Percentiles rank a stretch among this genome's conserved stretches.
Evolutionary conservation across 2,888 invertebrate genomes (phyloP).

Genomic region (Apomyelois bistriatella): DNA sequence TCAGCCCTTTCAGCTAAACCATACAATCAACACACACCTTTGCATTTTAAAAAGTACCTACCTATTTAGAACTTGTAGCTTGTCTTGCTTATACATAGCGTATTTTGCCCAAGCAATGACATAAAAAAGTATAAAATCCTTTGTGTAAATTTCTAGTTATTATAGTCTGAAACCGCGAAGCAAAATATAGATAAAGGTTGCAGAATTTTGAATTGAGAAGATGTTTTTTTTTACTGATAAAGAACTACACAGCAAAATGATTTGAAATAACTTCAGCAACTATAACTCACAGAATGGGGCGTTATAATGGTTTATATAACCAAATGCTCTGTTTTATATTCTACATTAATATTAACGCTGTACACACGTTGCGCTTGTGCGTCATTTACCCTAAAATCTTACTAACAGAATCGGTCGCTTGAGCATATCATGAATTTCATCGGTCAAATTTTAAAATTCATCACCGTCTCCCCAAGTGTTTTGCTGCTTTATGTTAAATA

Average conservation of each 20-base stretch:
- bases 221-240: neutral
- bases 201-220: too few species aligned
- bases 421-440: slow-evolving; percentile 50
- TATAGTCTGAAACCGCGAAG: too few species aligned
- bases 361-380: slow-evolving; percentile 46
- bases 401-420: slow-evolving; percentile 48
- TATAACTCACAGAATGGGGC: slow-evolving; percentile 10
- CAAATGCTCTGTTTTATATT: slow-evolving; percentile 59
- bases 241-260: slow-evolving; percentile 7
- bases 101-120: too few species aligned
- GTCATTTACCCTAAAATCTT: slow-evolving; percentile 55
- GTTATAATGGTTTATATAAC: slow-evolving; percentile 36
- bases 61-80: too few species aligned
- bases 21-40: too few species aligned
- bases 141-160: too few species aligned
- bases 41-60: too few species aligned
- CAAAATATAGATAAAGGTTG: too few species aligned
- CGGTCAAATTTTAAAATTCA: slow-evolving; percentile 46
- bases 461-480: slow-evolving; percentile 27
- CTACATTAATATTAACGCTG: slow-evolving; percentile 72
- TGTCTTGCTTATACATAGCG: too few species aligned
- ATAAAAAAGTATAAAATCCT: too few species aligned
- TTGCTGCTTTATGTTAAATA: too few species aligned
- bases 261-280: slow-evolving; percentile 19
- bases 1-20: neutral